phyloP scores from a whole-genome alignment of 2,113 vertebrate genomes.

The Dipodomys merriami region DNA sequence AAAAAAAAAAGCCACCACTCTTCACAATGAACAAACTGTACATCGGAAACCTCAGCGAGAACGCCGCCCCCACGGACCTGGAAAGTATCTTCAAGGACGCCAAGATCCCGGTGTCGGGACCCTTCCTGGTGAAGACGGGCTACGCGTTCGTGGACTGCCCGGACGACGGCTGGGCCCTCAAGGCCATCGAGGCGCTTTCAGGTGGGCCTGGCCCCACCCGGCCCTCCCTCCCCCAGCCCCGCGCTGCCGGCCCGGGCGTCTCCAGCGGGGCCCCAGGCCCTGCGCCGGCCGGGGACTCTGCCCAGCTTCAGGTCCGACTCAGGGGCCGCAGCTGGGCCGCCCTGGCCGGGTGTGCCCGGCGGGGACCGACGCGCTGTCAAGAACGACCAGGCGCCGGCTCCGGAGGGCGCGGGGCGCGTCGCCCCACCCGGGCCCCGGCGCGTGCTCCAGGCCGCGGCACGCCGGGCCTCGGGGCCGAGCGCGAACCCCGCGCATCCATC shows the following conservation, averaged over 20 bases:
- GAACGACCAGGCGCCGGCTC: background rate
- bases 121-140: conserved; percentile 96
- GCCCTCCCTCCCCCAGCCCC: background rate
- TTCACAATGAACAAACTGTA: conserved; percentile 99
- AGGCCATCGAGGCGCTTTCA: conserved; percentile 98
- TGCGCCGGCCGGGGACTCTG: background rate
- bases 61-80: conserved; percentile 95
- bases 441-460: conserved; percentile 28
- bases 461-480: conserved; percentile 46
- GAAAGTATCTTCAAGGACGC: conserved; percentile 98
- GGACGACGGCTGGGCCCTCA: conserved; percentile 98
- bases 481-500: background rate
- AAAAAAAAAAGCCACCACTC: conserved; percentile 42
- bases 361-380: conserved; percentile 59
- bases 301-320: background rate
- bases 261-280: background rate
- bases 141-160: conserved; percentile 99
- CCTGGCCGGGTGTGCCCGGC: background rate
- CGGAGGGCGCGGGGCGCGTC: background rate
- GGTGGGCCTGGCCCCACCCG: conserved; percentile 87
- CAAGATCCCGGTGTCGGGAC: conserved; percentile 96
- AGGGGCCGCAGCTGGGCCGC: background rate
- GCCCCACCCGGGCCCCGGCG: conserved; percentile 62
- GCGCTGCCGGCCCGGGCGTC: background rate
- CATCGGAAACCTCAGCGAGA: conserved; percentile 97